Percentiles rank a stretch among this genome's conserved stretches.
Evolutionary conservation across 2,888 invertebrate genomes (phyloP).

Genomic region (Acleris emargana): DNA sequence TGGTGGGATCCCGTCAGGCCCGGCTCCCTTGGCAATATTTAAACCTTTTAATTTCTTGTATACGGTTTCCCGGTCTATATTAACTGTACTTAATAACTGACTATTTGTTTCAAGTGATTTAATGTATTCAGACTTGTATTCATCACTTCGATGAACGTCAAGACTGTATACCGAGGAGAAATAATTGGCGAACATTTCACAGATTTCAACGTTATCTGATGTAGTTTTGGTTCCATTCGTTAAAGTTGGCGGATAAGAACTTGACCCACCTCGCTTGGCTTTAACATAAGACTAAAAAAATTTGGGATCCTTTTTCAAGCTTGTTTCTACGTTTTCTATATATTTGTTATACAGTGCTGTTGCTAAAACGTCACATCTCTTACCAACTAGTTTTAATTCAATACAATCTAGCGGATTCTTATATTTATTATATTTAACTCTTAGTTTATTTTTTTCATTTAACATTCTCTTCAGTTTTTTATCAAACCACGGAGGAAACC

Average conservation of each 20-base stretch:
- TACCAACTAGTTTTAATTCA: slow-evolving; percentile 12
- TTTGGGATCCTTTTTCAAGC: slow-evolving; percentile 22
- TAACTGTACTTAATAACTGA: too few species aligned
- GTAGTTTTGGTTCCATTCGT: slow-evolving; percentile 10
- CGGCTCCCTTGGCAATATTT: too few species aligned
- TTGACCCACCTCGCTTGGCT: slow-evolving; percentile 27
- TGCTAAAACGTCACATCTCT: not conserved
- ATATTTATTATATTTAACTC: slow-evolving; percentile 27
- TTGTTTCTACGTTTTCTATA: slow-evolving; percentile 7
- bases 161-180: too few species aligned
- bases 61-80: too few species aligned
- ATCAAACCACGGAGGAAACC: slow-evolving; percentile 26
- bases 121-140: too few species aligned
- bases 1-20: too few species aligned
- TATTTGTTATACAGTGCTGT: not conserved
- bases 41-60: too few species aligned
- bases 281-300: slow-evolving; percentile 28
- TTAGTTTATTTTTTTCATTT: slow-evolving; percentile 31
- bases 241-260: slow-evolving; percentile 17
- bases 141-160: too few species aligned
- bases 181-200: slow-evolving; percentile 8
- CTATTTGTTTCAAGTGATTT: too few species aligned
- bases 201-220: not conserved
- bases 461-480: slow-evolving; percentile 13
- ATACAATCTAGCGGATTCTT: slow-evolving; percentile 30